Percentiles rank a stretch among this genome's conserved stretches.
Evolutionary conservation across 1,140 invertebrate genomes (phyloP).

Genomic region (Aphaenogaster ashmeadi): DNA sequence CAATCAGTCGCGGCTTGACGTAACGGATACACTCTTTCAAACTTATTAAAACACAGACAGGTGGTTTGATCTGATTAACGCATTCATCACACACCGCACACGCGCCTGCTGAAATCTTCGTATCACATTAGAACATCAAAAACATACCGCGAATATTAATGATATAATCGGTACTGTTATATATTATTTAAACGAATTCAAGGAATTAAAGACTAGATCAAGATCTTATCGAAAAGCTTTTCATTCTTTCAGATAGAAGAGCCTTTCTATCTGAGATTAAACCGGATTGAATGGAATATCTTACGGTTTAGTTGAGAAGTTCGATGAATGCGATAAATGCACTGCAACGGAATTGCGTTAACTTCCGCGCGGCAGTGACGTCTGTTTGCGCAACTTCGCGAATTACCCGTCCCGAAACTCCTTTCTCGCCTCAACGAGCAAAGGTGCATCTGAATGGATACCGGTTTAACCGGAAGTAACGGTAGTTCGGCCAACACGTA

Average conservation of each 20-base stretch:
- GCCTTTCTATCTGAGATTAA: conserved; percentile 6
- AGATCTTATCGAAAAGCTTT: not conserved
- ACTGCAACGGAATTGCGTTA: conserved; percentile 25
- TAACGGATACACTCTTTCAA: conserved; percentile 43
- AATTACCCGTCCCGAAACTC: conserved; percentile 32
- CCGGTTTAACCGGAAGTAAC: conserved; percentile 30
- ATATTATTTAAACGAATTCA: not conserved
- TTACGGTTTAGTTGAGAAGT: conserved; percentile 1
- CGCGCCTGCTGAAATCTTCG: not conserved
- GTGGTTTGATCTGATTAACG: conserved; percentile 53
- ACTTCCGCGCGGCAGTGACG: conserved; percentile 22
- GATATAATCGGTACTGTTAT: not conserved
- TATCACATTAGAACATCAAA: not conserved
- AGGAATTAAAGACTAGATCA: not conserved
- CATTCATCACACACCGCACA: conserved; percentile 1
- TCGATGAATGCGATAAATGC: conserved; percentile 32
- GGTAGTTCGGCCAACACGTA: conserved; percentile 18
- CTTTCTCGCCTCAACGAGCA: conserved; percentile 37
- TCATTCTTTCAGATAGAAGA: not conserved
- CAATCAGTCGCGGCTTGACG: conserved; percentile 43
- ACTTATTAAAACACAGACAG: conserved; percentile 54
- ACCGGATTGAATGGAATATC: not conserved
- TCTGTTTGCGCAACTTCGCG: conserved; percentile 42
- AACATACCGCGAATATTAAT: not conserved
- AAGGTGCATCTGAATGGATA: conserved; percentile 44